phyloP scores from a whole-genome alignment of 1,140 invertebrate species.

The Ceratina calcarata region DNA sequence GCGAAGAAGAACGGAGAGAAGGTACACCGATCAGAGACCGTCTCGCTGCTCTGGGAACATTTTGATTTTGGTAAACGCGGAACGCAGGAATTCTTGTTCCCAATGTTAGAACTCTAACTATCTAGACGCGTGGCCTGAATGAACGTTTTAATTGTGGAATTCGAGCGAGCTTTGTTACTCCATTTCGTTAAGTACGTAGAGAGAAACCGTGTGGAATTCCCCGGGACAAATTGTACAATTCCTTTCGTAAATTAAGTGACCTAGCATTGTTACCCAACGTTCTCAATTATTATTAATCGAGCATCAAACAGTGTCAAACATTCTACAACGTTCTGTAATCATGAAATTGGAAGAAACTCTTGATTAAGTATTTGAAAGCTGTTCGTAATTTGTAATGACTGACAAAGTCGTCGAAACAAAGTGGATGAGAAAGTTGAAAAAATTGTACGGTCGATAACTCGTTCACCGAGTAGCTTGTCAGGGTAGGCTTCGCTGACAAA shows the following conservation, averaged over 20 bases:
- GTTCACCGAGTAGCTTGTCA: conserved; percentile 52
- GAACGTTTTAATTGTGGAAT: conserved; percentile 21
- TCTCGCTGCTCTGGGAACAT: conserved; percentile 14
- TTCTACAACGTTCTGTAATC: no score
- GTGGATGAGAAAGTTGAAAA: neutral
- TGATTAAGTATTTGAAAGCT: no score
- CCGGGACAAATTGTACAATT: neutral
- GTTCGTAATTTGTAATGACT: no score
- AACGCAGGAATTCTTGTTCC: neutral
- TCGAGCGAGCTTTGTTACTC: neutral
- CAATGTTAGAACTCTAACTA: neutral
- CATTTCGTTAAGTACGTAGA: neutral
- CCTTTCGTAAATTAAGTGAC: neutral
- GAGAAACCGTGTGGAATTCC: neutral
- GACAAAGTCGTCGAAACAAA: no score
- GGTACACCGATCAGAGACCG: conserved; percentile 34
- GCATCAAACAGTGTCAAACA: no score
- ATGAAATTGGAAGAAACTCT: no score
- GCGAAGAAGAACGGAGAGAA: conserved; percentile 35
- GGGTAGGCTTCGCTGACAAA: conserved; percentile 23
- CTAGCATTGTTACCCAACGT: no score
- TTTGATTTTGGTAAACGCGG: conserved; percentile 23
- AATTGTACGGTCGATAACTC: conserved; percentile 37
- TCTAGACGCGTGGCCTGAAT: neutral
- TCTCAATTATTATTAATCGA: no score